A percentile compares a stretch with the other conserved stretches of the same genome.
phyloP scores from a whole-genome alignment of 2,888 invertebrate species.

The Zaprionus lineosus region DNA sequence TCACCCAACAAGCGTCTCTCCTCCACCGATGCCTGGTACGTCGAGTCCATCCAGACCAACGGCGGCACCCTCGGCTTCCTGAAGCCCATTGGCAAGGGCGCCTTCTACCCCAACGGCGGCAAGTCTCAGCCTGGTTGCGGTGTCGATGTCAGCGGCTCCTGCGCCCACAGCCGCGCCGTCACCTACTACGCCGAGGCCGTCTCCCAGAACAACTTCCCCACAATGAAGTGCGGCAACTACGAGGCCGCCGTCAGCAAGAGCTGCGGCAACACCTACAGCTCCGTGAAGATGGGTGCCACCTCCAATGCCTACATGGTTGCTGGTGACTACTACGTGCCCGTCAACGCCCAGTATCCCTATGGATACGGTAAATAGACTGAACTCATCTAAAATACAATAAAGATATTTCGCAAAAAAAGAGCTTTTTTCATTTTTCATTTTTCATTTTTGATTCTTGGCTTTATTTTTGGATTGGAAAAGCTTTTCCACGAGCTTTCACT shows the following conservation, averaged over 20 bases:
- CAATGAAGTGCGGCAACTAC: constrained; percentile 62
- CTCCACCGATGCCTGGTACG: constrained; percentile 76
- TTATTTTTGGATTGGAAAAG: too few relatives aligned
- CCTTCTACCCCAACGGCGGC: constrained; percentile 84
- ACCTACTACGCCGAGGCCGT: constrained; percentile 83
- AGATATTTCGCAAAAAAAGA: not conserved
- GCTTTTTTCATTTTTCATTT: not conserved
- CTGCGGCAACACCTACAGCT: constrained; percentile 70
- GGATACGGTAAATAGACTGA: constrained; percentile 60
- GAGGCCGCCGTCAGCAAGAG: constrained; percentile 73
- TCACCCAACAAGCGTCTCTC: constrained; percentile 63
- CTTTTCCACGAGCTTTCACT: constrained; percentile 29
- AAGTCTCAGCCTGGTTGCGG: constrained; percentile 84
- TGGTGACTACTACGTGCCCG: constrained; percentile 79
- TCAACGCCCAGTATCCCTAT: constrained; percentile 67
- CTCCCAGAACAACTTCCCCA: constrained; percentile 61
- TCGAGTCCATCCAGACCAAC: constrained; percentile 81
- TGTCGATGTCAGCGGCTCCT: constrained; percentile 79
- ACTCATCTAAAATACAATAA: constrained; percentile 16
- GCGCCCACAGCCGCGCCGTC: constrained; percentile 83
- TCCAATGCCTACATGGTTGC: constrained; percentile 68
- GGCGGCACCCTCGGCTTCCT: constrained; percentile 75
- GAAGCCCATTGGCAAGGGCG: constrained; percentile 82
- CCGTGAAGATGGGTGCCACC: constrained; percentile 72
- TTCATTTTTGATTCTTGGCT: too few relatives aligned